A percentile compares a stretch with the other conserved stretches of the same genome.
phyloP scores from a whole-genome alignment of 1,140 invertebrate genomes.

The Camponotus vicinus region DNA sequence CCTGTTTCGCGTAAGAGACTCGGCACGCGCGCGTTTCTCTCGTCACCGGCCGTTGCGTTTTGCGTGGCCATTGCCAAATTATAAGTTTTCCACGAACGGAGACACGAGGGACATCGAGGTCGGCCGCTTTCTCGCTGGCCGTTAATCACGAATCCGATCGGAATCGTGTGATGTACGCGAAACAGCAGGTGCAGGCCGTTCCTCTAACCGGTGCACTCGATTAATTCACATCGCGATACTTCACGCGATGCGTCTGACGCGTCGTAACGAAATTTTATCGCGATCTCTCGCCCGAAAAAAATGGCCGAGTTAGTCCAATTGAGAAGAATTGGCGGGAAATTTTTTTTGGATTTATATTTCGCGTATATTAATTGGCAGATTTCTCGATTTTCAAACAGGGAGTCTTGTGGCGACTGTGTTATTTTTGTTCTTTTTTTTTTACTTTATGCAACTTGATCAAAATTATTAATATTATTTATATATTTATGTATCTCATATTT shows the following conservation, averaged over 20 bases:
- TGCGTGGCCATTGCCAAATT: slow-evolving; percentile 75
- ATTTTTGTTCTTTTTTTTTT: background rate
- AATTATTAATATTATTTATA: slow-evolving; percentile 8
- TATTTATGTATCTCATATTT: background rate
- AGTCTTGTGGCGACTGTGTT: too few species aligned
- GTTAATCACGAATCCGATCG: slow-evolving; percentile 28
- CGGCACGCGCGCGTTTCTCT: slow-evolving; percentile 42
- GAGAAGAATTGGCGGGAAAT: slow-evolving; percentile 13
- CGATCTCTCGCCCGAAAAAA: background rate
- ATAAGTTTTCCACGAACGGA: slow-evolving; percentile 72
- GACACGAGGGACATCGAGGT: slow-evolving; percentile 75
- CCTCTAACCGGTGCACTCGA: slow-evolving; percentile 27
- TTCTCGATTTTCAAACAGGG: too few species aligned
- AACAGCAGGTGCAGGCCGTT: slow-evolving; percentile 25
- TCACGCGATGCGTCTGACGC: slow-evolving; percentile 19
- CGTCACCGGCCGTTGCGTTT: background rate
- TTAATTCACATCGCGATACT: slow-evolving; percentile 5
- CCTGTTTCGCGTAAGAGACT: slow-evolving; percentile 62
- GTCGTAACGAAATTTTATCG: slow-evolving; percentile 21
- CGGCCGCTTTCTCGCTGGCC: slow-evolving; percentile 66
- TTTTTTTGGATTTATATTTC: slow-evolving; percentile 14
- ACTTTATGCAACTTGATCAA: slow-evolving; percentile 3
- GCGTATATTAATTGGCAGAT: background rate
- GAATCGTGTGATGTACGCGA: slow-evolving; percentile 15
- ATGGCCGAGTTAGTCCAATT: slow-evolving; percentile 1